These are phyloP conservation scores for Sylvilagus bachmani DNA, from an alignment of 2,113 vertebrate species.

Conservation along the genomic window DNA sequence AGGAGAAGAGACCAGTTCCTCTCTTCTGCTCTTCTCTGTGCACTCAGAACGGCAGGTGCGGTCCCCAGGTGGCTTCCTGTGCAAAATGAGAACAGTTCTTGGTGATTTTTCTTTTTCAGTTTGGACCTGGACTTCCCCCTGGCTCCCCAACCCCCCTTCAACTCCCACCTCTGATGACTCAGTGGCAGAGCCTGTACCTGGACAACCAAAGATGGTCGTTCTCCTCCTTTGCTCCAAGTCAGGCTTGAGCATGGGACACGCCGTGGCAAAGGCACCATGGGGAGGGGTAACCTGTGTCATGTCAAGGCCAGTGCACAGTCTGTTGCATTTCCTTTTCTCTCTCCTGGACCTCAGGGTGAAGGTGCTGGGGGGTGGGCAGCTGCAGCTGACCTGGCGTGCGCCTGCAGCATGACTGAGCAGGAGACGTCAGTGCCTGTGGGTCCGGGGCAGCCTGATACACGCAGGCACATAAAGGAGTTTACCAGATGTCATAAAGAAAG, in stretches of 20 bases:
- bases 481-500: conserved; percentile 19
- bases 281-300: not conserved
- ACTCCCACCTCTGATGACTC: not conserved
- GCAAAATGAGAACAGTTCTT: not conserved
- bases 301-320: not conserved
- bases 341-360: not conserved
- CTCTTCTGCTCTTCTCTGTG: not conserved
- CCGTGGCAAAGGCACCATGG: not conserved
- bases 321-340: not conserved
- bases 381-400: not conserved
- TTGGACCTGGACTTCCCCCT: not conserved
- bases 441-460: not conserved
- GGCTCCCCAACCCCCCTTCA: not conserved
- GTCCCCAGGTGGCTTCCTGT: not conserved
- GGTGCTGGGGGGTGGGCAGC: not conserved
- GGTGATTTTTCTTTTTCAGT: conserved; percentile 12
- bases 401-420: not conserved
- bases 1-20: not conserved
- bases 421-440: not conserved
- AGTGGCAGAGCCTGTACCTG: not conserved
- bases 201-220: not conserved
- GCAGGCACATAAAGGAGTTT: not conserved
- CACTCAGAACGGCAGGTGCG: not conserved
- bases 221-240: not conserved
- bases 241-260: not conserved